phyloP scores from a whole-genome alignment of 2,888 invertebrate genomes.

The Ophraella communa region DNA sequence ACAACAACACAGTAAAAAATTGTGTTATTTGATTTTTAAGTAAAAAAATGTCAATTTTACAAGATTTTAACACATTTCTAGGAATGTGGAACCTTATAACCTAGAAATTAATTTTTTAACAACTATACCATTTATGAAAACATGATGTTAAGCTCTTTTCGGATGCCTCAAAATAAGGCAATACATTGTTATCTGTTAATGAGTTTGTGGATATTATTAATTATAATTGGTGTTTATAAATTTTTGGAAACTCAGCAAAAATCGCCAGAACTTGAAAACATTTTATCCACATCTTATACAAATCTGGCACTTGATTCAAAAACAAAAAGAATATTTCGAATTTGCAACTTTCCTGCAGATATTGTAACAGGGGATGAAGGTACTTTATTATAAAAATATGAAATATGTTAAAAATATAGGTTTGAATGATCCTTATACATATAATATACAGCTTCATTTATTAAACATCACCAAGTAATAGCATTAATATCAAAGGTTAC shows the following conservation, averaged over 20 bases:
- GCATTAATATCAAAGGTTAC: no score
- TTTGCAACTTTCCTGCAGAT: slow-evolving; percentile 76
- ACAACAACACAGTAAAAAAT: background rate
- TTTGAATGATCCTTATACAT: no score
- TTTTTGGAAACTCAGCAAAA: slow-evolving; percentile 63
- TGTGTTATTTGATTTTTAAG: background rate
- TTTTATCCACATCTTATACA: slow-evolving; percentile 50
- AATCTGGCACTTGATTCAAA: slow-evolving; percentile 67
- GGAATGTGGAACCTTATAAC: background rate
- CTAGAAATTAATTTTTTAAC: background rate
- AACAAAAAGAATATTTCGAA: slow-evolving; percentile 70
- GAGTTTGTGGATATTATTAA: slow-evolving; percentile 81
- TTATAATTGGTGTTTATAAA: slow-evolving; percentile 83
- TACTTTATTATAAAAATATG: slow-evolving; percentile 45
- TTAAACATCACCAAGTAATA: background rate
- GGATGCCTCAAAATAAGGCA: slow-evolving; percentile 73
- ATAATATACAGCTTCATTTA: background rate
- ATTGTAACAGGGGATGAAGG: slow-evolving; percentile 78
- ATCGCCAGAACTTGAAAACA: slow-evolving; percentile 45
- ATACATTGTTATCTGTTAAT: slow-evolving; percentile 83
- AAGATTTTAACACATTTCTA: background rate
- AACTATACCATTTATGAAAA: background rate
- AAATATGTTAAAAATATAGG: background rate
- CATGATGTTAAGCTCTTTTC: slow-evolving; percentile 62
- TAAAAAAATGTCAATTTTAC: background rate